A percentile compares a stretch with the other conserved stretches of the same genome.
Conservation (phyloP, 2,888 invertebrate species). For the Euphydryas editha region DNA sequence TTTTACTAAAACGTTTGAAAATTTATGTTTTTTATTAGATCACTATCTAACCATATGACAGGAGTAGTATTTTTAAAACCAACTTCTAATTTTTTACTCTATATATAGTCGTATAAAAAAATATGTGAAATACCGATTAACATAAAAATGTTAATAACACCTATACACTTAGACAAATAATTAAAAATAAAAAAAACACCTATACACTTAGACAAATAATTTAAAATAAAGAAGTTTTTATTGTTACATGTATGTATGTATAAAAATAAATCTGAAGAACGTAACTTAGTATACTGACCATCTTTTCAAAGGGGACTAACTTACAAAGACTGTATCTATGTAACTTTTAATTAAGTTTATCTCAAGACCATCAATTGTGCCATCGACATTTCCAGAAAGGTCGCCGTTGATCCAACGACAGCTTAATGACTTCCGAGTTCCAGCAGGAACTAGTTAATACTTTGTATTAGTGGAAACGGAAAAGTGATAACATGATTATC, state of each 20-base stretch:
- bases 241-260: too few species aligned
- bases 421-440: conserved; percentile 41
- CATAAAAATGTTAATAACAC: too few species aligned
- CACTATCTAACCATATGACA: not conserved
- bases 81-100: too few species aligned
- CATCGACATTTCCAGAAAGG: conserved; percentile 41
- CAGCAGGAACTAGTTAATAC: conserved; percentile 26
- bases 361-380: conserved; percentile 28
- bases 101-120: too few species aligned
- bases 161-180: too few species aligned
- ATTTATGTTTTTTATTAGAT: not conserved
- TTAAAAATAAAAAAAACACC: too few species aligned
- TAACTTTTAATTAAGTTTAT: conserved; percentile 33
- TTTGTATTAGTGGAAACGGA: not conserved
- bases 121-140: too few species aligned
- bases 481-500: not conserved
- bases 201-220: too few species aligned
- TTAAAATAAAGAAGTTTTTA: too few species aligned
- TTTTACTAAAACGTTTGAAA: not conserved
- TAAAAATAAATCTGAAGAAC: too few species aligned
- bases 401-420: conserved; percentile 34
- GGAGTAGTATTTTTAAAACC: not conserved
- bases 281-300: too few species aligned
- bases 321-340: not conserved
- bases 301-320: too few species aligned